Conservation (phyloP, 2,888 invertebrate species). For the Callyntrura sp. region DNA sequence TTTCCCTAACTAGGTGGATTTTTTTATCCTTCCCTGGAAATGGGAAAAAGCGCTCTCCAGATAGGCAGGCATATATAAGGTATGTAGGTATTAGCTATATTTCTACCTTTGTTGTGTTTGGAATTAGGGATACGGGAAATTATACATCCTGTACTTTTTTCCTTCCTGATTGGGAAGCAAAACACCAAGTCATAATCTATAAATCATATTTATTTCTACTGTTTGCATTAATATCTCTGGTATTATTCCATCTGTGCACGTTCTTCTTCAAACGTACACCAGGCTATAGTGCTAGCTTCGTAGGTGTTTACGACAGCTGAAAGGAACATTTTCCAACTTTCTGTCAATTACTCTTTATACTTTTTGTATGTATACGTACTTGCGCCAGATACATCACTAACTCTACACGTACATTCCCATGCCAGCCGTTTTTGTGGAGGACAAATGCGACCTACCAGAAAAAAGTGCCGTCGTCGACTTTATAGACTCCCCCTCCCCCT, state of each 20-base stretch:
- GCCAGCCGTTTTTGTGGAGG: neutral
- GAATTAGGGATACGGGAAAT: neutral
- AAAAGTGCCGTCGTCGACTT: neutral
- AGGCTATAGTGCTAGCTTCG: neutral
- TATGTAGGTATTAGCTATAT: neutral
- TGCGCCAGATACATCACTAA: neutral
- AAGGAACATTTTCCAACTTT: neutral
- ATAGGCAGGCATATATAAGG: neutral
- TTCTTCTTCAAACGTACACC: neutral
- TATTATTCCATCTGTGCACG: neutral
- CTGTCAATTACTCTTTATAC: neutral
- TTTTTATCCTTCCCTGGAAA: constrained; percentile 21
- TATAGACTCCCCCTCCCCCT: neutral
- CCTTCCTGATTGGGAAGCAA: too few relatives aligned
- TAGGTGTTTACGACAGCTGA: too few relatives aligned
- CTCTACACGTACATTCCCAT: neutral
- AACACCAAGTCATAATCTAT: too few relatives aligned
- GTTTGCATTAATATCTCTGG: too few relatives aligned
- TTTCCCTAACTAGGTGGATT: neutral
- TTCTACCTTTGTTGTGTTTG: neutral
- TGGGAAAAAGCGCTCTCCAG: neutral
- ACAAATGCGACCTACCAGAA: constrained; percentile 29
- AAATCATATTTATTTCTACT: too few relatives aligned
- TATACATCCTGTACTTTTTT: neutral
- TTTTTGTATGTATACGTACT: neutral